phyloP scores from a whole-genome alignment of 2,113 vertebrate genomes.

The Antechinus flavipes region DNA sequence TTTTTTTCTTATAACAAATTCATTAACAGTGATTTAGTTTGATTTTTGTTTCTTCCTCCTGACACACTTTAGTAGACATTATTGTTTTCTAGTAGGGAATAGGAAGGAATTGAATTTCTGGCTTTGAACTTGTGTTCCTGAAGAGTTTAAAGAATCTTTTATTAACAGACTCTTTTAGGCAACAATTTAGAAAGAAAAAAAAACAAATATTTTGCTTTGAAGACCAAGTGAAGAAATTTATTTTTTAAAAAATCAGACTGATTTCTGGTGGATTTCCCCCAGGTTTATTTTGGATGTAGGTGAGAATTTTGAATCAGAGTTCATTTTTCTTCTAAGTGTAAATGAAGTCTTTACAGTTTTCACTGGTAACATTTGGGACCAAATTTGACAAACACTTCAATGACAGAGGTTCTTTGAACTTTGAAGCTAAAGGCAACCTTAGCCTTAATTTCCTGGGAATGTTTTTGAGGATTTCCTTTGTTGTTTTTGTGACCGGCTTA shows the following conservation, averaged over 20 bases:
- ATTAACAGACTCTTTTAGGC: not conserved
- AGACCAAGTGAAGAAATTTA: not conserved
- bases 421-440: constrained; percentile 1
- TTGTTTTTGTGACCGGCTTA: not conserved
- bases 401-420: not conserved
- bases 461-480: not conserved
- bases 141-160: not conserved
- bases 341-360: not conserved
- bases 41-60: not conserved
- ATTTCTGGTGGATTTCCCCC: not conserved
- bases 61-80: not conserved
- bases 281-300: not conserved
- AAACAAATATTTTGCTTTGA: not conserved
- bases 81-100: not conserved
- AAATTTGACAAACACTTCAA: not conserved
- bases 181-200: not conserved
- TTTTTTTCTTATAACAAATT: not conserved
- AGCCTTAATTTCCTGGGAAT: not conserved
- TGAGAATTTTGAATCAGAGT: not conserved
- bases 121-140: not conserved
- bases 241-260: not conserved
- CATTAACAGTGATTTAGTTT: not conserved
- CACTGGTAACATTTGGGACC: not conserved
- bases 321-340: not conserved
- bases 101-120: not conserved